These are phyloP conservation scores for Drosophila baimaii DNA, from an alignment of 1,140 invertebrate genomes.

Conservation along the genomic window DNA sequence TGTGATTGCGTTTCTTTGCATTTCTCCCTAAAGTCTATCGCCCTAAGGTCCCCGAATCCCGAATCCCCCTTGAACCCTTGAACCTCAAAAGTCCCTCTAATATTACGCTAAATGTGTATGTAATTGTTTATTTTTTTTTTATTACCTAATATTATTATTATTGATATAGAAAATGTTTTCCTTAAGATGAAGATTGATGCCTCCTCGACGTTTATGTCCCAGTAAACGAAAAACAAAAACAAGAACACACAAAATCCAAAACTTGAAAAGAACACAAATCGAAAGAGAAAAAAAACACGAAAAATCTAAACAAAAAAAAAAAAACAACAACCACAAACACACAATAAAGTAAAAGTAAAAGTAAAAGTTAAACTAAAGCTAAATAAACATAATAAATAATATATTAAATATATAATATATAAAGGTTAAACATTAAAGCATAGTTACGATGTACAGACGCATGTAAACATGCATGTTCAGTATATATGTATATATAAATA, in stretches of 20 bases:
- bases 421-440: slow-evolving; percentile 35
- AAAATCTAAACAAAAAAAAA: slow-evolving; percentile 17
- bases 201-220: slow-evolving; percentile 56
- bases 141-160: slow-evolving; percentile 66
- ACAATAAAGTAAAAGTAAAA: slow-evolving; percentile 47
- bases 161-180: slow-evolving; percentile 75
- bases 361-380: slow-evolving; percentile 46
- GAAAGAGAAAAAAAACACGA: not conserved
- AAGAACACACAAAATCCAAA: slow-evolving; percentile 26
- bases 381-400: slow-evolving; percentile 27
- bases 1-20: slow-evolving; percentile 81
- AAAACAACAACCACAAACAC: slow-evolving; percentile 17
- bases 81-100: slow-evolving; percentile 14
- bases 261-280: slow-evolving; percentile 32
- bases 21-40: slow-evolving; percentile 48
- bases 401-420: too few relatives aligned
- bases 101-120: slow-evolving; percentile 59
- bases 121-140: slow-evolving; percentile 69
- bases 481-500: slow-evolving; percentile 26
- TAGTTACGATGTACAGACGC: slow-evolving; percentile 48
- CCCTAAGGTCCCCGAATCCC: slow-evolving; percentile 3
- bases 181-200: slow-evolving; percentile 55
- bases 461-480: slow-evolving; percentile 24
- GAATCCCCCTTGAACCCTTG: not conserved
- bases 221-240: slow-evolving; percentile 61